A percentile compares a stretch with the other conserved stretches of the same genome.
Conservation (phyloP, 2,113 vertebrate species). For the Morphnarchus princeps region DNA sequence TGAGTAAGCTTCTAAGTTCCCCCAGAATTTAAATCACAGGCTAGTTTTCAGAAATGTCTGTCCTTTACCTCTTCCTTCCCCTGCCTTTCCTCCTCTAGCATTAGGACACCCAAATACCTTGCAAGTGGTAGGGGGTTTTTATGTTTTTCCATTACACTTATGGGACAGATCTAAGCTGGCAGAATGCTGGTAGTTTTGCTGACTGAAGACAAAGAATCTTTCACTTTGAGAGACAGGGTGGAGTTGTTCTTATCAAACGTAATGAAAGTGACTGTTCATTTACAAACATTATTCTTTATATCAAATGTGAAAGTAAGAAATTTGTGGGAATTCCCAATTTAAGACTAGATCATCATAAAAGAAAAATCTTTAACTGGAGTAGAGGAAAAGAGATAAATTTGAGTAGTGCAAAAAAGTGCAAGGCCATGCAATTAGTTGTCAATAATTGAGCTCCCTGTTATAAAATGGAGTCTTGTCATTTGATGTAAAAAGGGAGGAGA, state of each 20-base stretch:
- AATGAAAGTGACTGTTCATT: background rate
- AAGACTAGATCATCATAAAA: background rate
- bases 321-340: background rate
- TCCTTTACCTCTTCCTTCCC: background rate
- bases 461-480: background rate
- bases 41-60: background rate
- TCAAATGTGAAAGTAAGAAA: background rate
- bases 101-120: background rate
- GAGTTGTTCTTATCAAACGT: background rate
- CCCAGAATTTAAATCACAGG: background rate
- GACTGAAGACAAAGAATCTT: background rate
- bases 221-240: background rate
- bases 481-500: background rate
- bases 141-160: background rate
- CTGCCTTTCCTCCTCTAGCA: background rate
- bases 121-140: fast-evolving
- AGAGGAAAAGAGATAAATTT: background rate
- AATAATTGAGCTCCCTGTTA: background rate
- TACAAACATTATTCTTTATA: background rate
- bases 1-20: background rate
- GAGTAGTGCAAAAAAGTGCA: background rate
- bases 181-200: background rate
- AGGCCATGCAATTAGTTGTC: background rate
- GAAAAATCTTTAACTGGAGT: background rate
- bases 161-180: background rate